These are phyloP conservation scores for Lordiphosa fenestrarum DNA, from an alignment of 2,888 invertebrate species.

Conservation along the genomic window DNA sequence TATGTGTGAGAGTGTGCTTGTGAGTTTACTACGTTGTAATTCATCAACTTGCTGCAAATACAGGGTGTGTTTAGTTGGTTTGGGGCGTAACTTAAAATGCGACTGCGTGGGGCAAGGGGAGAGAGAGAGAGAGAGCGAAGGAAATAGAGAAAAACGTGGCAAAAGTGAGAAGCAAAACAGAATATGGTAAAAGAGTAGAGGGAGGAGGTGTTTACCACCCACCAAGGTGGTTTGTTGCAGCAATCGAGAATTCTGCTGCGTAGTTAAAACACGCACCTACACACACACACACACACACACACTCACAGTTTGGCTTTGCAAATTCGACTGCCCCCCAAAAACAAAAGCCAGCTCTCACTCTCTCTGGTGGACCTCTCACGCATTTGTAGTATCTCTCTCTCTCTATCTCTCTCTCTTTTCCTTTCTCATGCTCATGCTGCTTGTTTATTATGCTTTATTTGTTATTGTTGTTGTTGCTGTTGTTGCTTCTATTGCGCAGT, in stretches of 20 bases:
- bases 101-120: slow-evolving; percentile 54
- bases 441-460: slow-evolving; percentile 67
- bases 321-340: slow-evolving; percentile 28
- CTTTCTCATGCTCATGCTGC: slow-evolving; percentile 43
- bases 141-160: slow-evolving; percentile 33
- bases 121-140: slow-evolving; percentile 30
- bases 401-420: slow-evolving; percentile 15
- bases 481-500: slow-evolving; percentile 67
- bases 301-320: slow-evolving; percentile 31
- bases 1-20: slow-evolving; percentile 24
- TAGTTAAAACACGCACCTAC: slow-evolving; percentile 53
- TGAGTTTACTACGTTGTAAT: slow-evolving; percentile 59
- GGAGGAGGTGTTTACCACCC: slow-evolving; percentile 28
- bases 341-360: slow-evolving; percentile 9
- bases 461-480: slow-evolving; percentile 20
- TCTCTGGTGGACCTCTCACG: not conserved
- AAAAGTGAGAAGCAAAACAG: slow-evolving; percentile 31
- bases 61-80: slow-evolving; percentile 16
- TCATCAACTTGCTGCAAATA: slow-evolving; percentile 49
- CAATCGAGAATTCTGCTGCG: slow-evolving; percentile 61
- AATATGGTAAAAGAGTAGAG: slow-evolving; percentile 21
- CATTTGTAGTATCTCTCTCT: slow-evolving; percentile 1
- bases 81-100: slow-evolving; percentile 47
- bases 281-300: slow-evolving; percentile 23
- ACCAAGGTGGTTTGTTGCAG: slow-evolving; percentile 14